Evolutionary conservation across 1,140 invertebrate genomes (phyloP).

Genomic region (Latrodectus geometricus): DNA sequence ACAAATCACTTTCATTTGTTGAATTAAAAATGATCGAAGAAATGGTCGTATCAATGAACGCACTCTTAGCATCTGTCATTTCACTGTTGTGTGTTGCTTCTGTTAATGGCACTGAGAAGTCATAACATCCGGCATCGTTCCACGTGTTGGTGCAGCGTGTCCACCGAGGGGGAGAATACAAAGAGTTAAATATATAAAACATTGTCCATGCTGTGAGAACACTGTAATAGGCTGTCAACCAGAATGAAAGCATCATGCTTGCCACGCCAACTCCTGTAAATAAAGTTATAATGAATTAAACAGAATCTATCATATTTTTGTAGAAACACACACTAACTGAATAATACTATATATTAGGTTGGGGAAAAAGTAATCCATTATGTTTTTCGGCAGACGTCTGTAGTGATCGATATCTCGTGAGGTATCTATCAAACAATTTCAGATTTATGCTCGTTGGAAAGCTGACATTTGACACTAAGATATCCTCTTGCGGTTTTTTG

Average conservation of each 20-base stretch:
- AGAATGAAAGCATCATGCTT: constrained; percentile 92
- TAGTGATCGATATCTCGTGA: too few species aligned
- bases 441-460: too few species aligned
- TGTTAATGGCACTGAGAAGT: constrained; percentile 72
- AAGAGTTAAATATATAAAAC: constrained; percentile 92
- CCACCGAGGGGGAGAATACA: constrained; percentile 89
- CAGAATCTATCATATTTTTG: too few species aligned
- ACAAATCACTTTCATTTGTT: background rate
- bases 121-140: constrained; percentile 80
- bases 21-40: background rate
- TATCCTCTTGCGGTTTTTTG: too few species aligned
- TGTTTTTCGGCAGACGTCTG: too few species aligned
- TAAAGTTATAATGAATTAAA: too few species aligned
- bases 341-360: too few species aligned
- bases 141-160: constrained; percentile 86
- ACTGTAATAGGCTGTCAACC: constrained; percentile 96
- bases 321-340: too few species aligned
- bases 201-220: constrained; percentile 95
- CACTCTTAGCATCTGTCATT: constrained; percentile 71
- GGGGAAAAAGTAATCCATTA: too few species aligned
- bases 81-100: constrained; percentile 71
- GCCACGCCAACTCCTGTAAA: constrained; percentile 76
- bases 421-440: too few species aligned
- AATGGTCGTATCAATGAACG: background rate
- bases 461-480: too few species aligned